Percentiles rank a stretch among this genome's conserved stretches.
Conservation (phyloP, 2,797 vertebrate species). For the Hapalemur alaotrensis region DNA sequence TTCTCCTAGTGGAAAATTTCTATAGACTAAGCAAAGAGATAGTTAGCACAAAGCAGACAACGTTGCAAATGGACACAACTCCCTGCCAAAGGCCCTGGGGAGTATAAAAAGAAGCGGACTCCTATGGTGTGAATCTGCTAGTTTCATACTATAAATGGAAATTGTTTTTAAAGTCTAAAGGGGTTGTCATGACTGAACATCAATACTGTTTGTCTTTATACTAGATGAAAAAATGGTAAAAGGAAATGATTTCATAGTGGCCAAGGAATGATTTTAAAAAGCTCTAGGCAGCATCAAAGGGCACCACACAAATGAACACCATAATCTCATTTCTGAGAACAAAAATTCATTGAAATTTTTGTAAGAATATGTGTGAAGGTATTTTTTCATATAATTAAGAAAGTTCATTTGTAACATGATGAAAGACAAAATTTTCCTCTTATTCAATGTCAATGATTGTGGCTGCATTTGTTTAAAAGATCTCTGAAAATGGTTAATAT, state of each 20-base stretch:
- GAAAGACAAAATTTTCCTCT: neutral
- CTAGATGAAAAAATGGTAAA: conserved; percentile 28
- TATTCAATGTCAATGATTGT: neutral
- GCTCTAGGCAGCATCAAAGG: neutral
- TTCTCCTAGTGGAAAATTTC: conserved; percentile 24
- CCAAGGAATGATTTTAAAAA: neutral
- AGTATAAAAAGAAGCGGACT: neutral
- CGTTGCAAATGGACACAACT: neutral
- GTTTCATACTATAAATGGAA: conserved; percentile 47
- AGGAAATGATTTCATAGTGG: conserved; percentile 34
- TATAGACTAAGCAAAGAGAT: neutral
- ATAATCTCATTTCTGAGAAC: neutral
- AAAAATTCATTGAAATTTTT: neutral
- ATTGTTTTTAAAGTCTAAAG: conserved; percentile 58
- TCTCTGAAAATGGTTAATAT: neutral
- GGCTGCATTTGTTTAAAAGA: neutral
- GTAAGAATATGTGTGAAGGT: neutral
- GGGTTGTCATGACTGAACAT: neutral
- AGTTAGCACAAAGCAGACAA: neutral
- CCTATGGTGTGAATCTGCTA: neutral
- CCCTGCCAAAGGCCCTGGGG: neutral
- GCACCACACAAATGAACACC: neutral
- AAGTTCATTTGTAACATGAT: neutral
- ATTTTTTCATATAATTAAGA: neutral
- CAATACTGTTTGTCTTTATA: neutral